Conservation (phyloP, 2,797 vertebrate species). For the Pseudotriccus pelzelni region DNA sequence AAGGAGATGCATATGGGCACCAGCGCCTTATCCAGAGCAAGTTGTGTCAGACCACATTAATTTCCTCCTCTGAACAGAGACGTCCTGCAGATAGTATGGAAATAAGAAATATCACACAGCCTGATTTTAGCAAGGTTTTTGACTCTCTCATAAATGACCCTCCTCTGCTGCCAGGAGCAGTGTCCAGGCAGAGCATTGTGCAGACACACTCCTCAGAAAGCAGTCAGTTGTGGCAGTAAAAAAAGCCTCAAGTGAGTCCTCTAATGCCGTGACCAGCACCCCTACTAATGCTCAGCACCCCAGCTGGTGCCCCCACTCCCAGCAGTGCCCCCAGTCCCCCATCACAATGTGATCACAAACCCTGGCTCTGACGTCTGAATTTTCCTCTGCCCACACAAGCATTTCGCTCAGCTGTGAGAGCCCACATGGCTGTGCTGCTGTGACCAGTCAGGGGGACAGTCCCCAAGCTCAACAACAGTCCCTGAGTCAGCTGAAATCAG, state of each 20-base stretch:
- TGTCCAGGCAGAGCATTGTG: background rate
- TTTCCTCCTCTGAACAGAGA: background rate
- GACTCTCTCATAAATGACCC: background rate
- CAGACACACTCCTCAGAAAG: background rate
- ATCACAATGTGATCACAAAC: accelerated
- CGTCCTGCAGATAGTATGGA: background rate
- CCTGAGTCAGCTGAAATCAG: background rate
- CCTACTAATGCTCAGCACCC: background rate
- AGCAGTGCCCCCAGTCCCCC: background rate
- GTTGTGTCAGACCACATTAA: background rate
- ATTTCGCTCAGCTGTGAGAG: background rate
- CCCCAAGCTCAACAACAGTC: background rate
- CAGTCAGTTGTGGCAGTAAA: background rate
- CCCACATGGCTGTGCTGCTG: accelerated
- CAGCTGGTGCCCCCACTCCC: background rate
- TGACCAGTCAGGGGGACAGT: background rate
- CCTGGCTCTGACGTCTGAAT: background rate
- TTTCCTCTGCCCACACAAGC: background rate
- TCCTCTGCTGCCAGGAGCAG: accelerated
- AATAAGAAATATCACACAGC: background rate
- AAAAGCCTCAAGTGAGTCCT: background rate
- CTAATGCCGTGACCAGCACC: background rate
- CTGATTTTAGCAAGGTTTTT: background rate
- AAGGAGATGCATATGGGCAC: background rate
- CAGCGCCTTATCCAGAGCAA: background rate